Conservation (phyloP, 2,888 invertebrate genomes). For the Agrotis clavis region DNA sequence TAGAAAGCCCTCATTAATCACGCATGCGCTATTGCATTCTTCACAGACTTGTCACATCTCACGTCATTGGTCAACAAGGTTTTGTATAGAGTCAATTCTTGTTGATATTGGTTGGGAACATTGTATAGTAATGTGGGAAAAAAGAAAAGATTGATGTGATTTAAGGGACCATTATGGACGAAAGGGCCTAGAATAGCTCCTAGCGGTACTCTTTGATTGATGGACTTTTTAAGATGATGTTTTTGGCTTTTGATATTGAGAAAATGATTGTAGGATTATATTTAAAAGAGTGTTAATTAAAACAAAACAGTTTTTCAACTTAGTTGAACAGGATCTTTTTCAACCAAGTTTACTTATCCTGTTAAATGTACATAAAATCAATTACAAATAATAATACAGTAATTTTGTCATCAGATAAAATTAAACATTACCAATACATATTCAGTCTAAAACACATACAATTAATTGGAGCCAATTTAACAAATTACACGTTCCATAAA, state of each 20-base stretch:
- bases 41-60: conserved; percentile 46
- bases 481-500: conserved; percentile 61
- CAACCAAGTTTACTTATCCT: neutral
- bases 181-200: neutral
- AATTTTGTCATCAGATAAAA: conserved; percentile 50
- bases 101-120: conserved; percentile 19
- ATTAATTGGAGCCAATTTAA: conserved; percentile 56
- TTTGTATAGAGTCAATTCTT: conserved; percentile 20
- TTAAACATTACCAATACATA: conserved; percentile 52
- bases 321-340: too few relatives aligned
- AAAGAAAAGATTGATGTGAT: conserved; percentile 11
- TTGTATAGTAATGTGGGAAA: conserved; percentile 6
- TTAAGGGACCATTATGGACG: conserved; percentile 1
- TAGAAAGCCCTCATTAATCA: conserved; percentile 52
- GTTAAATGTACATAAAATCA: conserved; percentile 11
- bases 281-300: too few relatives aligned
- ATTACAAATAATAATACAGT: conserved; percentile 25
- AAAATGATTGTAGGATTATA: neutral
- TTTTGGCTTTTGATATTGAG: neutral
- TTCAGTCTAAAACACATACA: conserved; percentile 49
- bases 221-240: neutral
- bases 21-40: conserved; percentile 53
- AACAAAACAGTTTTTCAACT: too few relatives aligned
- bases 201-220: neutral
- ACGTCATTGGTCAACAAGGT: conserved; percentile 36